Evolutionary conservation across 2,113 vertebrate genomes (phyloP), one percentile per base, ranked within the genome.

Genomic region (Thinocorus orbignyianus): DNA sequence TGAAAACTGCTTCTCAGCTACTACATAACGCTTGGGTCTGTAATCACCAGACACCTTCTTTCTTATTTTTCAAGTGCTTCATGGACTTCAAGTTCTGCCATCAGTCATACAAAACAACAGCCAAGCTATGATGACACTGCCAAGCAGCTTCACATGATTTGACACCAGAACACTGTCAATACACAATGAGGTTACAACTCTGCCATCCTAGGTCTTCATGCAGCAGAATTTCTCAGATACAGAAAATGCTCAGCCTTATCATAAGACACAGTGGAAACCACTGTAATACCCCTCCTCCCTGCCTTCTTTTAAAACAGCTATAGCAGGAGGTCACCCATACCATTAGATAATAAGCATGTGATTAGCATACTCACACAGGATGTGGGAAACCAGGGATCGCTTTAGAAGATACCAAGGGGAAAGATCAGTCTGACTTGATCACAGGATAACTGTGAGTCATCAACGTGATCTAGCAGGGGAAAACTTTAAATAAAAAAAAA

Each of bases 291-390:
- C 15, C 22, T 35, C 24, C 20, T 35, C 51, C 10, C 13, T 6
- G 46, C 17, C 17, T 66, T 74, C 66, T 20, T 89, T 57, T 44
- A 49, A 77, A 77, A 39, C 26, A 71, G 74, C 88, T 80, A 60
- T 17, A 58, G 69, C 18, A 89, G 52, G 73, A 94, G 81, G 79
- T 94, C 93, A 92, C 17, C 79, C 82, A 37, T 68, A 72, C 44
- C 35, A 86, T 93, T 92, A 88, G 87, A 87, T 82, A 85, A 92
- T 62, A 72, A 89, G 58, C 78, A 92, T 94, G 90, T 94, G 95
- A 97, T 95, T 72, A 95, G 41, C 72, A 44, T 28, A 52, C 92
- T 95, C 90, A 95, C 48, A 85, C 96, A 95, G 95, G 96, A 97
- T 95, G 95, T 96, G 96, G 96, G 91, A 90, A 95, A 90, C 93